Evolutionary conservation across 2,888 invertebrate genomes (phyloP).

Genomic region (Choristoneura rosaceana): DNA sequence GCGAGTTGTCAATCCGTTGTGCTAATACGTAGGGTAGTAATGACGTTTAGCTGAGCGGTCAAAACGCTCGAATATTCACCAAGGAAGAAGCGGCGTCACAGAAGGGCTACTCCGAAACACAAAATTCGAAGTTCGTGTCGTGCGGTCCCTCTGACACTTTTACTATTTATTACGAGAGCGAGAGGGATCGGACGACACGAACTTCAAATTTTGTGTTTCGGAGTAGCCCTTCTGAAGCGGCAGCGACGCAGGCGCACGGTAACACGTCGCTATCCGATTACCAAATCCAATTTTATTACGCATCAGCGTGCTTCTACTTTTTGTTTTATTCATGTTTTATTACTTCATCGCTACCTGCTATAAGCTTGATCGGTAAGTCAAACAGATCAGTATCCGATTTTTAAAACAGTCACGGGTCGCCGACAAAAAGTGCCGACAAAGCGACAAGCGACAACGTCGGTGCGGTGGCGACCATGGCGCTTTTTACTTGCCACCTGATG

Average conservation of each 20-base stretch:
- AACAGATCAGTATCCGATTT: slow-evolving; percentile 77
- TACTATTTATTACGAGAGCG: too few species aligned
- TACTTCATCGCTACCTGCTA: slow-evolving; percentile 77
- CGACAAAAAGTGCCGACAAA: slow-evolving; percentile 82
- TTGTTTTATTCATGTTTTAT: slow-evolving; percentile 64
- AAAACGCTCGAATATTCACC: too few species aligned
- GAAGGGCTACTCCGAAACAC: too few species aligned
- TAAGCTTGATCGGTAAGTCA: slow-evolving; percentile 61
- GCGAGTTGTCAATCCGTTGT: too few species aligned
- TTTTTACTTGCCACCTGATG: slow-evolving; percentile 59
- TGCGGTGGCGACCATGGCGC: slow-evolving; percentile 63
- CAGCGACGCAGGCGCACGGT: slow-evolving; percentile 9
- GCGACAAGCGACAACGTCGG: slow-evolving; percentile 57
- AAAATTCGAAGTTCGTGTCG: too few species aligned
- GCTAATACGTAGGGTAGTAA: too few species aligned
- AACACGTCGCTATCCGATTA: slow-evolving; percentile 49
- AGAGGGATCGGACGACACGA: too few species aligned
- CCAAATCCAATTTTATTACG: slow-evolving; percentile 52
- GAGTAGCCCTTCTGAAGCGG: too few species aligned
- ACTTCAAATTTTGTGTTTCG: too few species aligned
- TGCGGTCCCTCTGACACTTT: too few species aligned
- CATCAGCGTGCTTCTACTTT: slow-evolving; percentile 42
- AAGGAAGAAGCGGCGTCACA: too few species aligned
- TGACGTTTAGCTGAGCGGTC: too few species aligned
- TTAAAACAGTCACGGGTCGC: slow-evolving; percentile 80